phyloP scores from a whole-genome alignment of 2,888 invertebrate genomes.

The Fabriciana adippe region DNA sequence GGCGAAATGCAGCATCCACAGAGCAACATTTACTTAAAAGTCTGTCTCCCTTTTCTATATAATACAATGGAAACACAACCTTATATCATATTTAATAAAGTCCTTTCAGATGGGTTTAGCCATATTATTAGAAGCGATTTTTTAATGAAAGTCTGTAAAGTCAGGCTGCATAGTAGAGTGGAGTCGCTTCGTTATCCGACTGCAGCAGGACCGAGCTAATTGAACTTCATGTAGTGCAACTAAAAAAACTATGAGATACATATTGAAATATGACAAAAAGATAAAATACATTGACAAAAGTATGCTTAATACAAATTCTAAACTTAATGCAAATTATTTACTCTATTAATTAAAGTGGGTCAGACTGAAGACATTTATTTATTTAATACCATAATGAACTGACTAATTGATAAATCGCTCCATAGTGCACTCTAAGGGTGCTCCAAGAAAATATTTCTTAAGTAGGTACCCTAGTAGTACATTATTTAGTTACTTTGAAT shows the following conservation, averaged over 20 bases:
- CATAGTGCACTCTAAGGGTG: too few relatives aligned
- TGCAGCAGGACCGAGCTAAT: conserved; percentile 41
- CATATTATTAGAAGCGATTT: conserved; percentile 38
- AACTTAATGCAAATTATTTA: too few relatives aligned
- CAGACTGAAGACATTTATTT: too few relatives aligned
- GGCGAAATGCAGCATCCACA: conserved; percentile 46
- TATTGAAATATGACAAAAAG: background rate
- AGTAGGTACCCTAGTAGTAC: too few relatives aligned
- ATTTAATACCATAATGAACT: too few relatives aligned
- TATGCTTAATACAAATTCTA: too few relatives aligned
- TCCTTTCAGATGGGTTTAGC: conserved; percentile 16
- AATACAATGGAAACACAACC: conserved; percentile 25
- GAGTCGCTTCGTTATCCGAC: conserved; percentile 45
- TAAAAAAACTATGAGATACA: conserved; percentile 16
- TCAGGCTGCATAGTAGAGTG: conserved; percentile 43
- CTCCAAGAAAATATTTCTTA: too few relatives aligned
- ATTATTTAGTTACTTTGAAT: too few relatives aligned
- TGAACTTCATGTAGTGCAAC: conserved; percentile 24
- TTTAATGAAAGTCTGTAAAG: conserved; percentile 41
- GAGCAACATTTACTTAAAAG: conserved; percentile 43
- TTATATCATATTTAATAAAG: conserved; percentile 19
- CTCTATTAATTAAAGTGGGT: too few relatives aligned
- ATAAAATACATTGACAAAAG: background rate
- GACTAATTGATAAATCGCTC: too few relatives aligned
- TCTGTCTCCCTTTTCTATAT: conserved; percentile 30